A percentile compares a stretch with the other conserved stretches of the same genome.
Conservation (phyloP, 1,140 invertebrate genomes). For the Antheraea pernyi region DNA sequence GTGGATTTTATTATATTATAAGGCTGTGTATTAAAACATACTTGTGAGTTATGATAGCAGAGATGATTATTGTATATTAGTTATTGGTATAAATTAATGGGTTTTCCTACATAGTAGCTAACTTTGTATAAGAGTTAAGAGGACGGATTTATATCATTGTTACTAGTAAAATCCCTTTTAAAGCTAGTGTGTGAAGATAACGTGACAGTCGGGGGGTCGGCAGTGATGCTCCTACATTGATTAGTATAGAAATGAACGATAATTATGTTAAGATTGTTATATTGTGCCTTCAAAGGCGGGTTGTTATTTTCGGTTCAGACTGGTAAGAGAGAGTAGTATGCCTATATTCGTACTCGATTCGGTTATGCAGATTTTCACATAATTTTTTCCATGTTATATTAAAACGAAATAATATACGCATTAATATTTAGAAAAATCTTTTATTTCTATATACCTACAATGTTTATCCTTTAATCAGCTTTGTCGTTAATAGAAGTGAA, state of each 20-base stretch:
- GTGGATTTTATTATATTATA: constrained; percentile 58
- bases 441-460: constrained; percentile 28
- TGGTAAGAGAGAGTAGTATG: constrained; percentile 51
- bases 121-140: not conserved
- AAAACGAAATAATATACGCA: constrained; percentile 70
- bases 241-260: constrained; percentile 44
- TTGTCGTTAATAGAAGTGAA: not conserved
- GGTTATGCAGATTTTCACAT: constrained; percentile 72
- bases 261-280: constrained; percentile 50
- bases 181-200: constrained; percentile 49
- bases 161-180: constrained; percentile 27
- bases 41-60: constrained; percentile 40
- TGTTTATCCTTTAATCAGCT: not conserved
- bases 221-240: constrained; percentile 46
- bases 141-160: not conserved
- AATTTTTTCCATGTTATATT: constrained; percentile 74
- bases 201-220: constrained; percentile 35
- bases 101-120: not conserved
- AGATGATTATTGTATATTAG: not conserved
- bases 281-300: constrained; percentile 47
- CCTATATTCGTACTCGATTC: constrained; percentile 46
- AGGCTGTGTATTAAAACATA: constrained; percentile 68
- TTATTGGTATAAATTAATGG: not conserved
- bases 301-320: constrained; percentile 52
- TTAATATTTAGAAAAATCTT: constrained; percentile 56